Conservation (phyloP, 2,888 invertebrate genomes). For the Lasioglossum calceatum region DNA sequence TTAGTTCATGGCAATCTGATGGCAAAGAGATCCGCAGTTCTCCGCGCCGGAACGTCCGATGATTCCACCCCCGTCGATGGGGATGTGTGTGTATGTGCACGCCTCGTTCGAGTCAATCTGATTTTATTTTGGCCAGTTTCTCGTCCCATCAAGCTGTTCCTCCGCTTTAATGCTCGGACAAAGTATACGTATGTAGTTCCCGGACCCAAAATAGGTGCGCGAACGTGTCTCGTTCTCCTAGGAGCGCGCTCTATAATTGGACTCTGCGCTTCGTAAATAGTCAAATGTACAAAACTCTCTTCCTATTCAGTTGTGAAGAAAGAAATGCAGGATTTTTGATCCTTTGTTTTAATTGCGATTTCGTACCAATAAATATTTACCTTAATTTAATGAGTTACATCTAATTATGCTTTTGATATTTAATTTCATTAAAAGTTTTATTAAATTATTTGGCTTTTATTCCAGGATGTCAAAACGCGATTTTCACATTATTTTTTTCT, state of each 20-base stretch:
- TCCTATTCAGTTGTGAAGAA: not conserved
- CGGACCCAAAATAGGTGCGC: not conserved
- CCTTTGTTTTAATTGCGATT: too few relatives aligned
- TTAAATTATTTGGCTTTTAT: too few relatives aligned
- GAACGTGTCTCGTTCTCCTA: not conserved
- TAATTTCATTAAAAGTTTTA: too few relatives aligned
- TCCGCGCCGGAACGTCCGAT: not conserved
- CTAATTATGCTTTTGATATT: too few relatives aligned
- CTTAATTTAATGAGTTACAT: too few relatives aligned
- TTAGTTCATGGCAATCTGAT: conserved; percentile 71
- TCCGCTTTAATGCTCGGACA: not conserved
- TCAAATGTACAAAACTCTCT: not conserved
- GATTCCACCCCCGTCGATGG: conserved; percentile 33
- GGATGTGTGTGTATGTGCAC: not conserved
- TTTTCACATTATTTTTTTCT: too few relatives aligned
- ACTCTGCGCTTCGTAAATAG: not conserved
- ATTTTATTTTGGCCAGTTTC: not conserved
- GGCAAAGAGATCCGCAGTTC: conserved; percentile 60
- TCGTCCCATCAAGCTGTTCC: not conserved
- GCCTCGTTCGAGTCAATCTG: conserved; percentile 5
- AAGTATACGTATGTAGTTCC: not conserved
- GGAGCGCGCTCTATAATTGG: not conserved
- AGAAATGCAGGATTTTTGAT: too few relatives aligned
- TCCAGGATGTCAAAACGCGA: too few relatives aligned
- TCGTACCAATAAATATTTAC: too few relatives aligned